Evolutionary conservation across 2,113 vertebrate species (phyloP).

Genomic region (Zeus faber): DNA sequence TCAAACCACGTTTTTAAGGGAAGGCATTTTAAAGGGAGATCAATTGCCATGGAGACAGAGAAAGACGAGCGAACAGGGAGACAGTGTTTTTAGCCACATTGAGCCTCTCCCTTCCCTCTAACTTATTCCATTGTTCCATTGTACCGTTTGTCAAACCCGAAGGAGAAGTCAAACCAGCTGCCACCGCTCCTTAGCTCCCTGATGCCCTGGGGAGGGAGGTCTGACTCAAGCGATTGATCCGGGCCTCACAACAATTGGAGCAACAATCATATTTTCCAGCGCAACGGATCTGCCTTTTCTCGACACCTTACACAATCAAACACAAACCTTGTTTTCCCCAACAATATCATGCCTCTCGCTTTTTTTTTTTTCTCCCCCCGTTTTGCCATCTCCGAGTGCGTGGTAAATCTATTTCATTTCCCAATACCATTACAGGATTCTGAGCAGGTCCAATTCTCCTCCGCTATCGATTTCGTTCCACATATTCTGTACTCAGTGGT

Average conservation of each 20-base stretch:
- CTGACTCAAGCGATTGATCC: too few relatives aligned
- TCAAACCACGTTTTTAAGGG: too few relatives aligned
- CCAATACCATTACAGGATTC: slow-evolving; percentile 60
- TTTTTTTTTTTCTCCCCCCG: slow-evolving; percentile 41
- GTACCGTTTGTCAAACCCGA: slow-evolving; percentile 41
- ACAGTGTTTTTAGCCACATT: too few relatives aligned
- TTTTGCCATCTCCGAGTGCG: slow-evolving; percentile 67
- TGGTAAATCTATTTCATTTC: slow-evolving; percentile 68
- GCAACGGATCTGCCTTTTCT: slow-evolving; percentile 48
- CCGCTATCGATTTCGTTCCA: slow-evolving; percentile 69
- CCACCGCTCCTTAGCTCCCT: slow-evolving; percentile 38
- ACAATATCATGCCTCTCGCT: slow-evolving; percentile 29
- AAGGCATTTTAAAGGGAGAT: too few relatives aligned
- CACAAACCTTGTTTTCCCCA: slow-evolving; percentile 65
- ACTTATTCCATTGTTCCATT: too few relatives aligned
- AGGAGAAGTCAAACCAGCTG: slow-evolving; percentile 45
- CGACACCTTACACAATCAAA: slow-evolving; percentile 57
- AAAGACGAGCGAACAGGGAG: too few relatives aligned
- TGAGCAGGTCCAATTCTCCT: slow-evolving; percentile 58
- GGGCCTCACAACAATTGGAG: slow-evolving; percentile 59
- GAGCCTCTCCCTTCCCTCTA: too few relatives aligned
- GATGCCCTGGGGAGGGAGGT: slow-evolving; percentile 43
- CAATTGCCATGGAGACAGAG: too few relatives aligned
- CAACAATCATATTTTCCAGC: slow-evolving; percentile 53
- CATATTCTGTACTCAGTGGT: slow-evolving; percentile 59